These are phyloP conservation scores for Parotia lawesii DNA, from an alignment of 2,113 vertebrate genomes.

Conservation along the genomic window DNA sequence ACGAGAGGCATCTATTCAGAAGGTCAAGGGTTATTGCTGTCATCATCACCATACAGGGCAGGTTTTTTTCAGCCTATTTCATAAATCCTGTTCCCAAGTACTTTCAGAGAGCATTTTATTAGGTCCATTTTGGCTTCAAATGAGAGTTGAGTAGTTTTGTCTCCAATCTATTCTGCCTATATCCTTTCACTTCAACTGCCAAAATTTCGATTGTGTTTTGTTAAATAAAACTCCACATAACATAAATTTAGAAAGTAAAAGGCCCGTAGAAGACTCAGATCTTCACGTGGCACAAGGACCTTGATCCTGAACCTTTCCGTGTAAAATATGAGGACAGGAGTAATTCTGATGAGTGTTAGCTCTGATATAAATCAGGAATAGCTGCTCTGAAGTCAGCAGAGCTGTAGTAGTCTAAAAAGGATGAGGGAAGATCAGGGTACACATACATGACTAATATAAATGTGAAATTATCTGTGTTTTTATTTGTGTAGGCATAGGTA, in stretches of 20 bases:
- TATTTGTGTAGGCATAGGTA: not conserved
- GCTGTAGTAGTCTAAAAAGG: not conserved
- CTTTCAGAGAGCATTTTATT: not conserved
- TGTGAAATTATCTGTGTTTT: not conserved
- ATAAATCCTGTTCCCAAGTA: not conserved
- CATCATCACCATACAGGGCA: not conserved
- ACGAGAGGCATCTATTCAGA: not conserved
- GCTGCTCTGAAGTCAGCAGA: not conserved
- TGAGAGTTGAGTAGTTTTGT: not conserved
- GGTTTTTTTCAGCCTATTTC: not conserved
- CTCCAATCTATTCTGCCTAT: not conserved
- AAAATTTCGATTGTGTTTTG: not conserved
- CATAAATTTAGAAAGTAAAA: not conserved
- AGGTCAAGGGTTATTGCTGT: not conserved
- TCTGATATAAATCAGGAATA: not conserved
- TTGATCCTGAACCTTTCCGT: not conserved
- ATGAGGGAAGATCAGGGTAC: not conserved
- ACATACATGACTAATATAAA: not conserved
- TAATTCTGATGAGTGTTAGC: not conserved
- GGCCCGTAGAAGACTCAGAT: not conserved
- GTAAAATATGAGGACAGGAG: not conserved
- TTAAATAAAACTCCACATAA: not conserved
- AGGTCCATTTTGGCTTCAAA: not conserved
- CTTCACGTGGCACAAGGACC: not conserved
- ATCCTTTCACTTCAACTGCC: not conserved